These are phyloP conservation scores for Hassar affinis DNA, from an alignment of 2,113 vertebrate genomes.

Conservation along the genomic window DNA sequence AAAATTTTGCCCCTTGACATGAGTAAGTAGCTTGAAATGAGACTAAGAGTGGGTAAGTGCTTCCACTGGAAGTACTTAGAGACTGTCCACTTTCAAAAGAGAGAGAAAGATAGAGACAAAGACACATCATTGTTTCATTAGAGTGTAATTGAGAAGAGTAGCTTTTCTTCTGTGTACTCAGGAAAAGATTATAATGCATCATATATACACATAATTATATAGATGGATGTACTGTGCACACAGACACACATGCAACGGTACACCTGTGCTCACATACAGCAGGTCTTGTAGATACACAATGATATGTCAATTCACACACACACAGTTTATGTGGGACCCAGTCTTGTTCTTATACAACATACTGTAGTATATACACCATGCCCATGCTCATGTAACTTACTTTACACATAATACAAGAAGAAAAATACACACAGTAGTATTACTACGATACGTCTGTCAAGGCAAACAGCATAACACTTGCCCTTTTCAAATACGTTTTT, in stretches of 20 bases:
- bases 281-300: not conserved
- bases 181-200: not conserved
- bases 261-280: constrained; percentile 10
- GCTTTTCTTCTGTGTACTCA: not conserved
- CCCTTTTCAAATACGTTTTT: no score
- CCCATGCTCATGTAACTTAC: not conserved
- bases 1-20: constrained; percentile 8
- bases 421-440: not conserved
- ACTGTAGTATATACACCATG: not conserved
- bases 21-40: constrained; percentile 3
- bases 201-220: constrained; percentile 3
- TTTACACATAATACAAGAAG: not conserved
- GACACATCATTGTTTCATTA: constrained; percentile 15
- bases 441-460: not conserved
- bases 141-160: constrained; percentile 42
- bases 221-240: constrained; percentile 8
- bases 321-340: not conserved
- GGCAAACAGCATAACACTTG: no score
- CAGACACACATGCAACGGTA: constrained; percentile 9
- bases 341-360: not conserved
- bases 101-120: not conserved
- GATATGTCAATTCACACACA: not conserved
- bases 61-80: constrained; percentile 38
- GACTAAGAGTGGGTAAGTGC: constrained; percentile 29
- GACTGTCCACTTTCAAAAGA: constrained; percentile 12